These are phyloP conservation scores for Suillia variegata DNA, from an alignment of 2,888 invertebrate genomes.

Conservation along the genomic window DNA sequence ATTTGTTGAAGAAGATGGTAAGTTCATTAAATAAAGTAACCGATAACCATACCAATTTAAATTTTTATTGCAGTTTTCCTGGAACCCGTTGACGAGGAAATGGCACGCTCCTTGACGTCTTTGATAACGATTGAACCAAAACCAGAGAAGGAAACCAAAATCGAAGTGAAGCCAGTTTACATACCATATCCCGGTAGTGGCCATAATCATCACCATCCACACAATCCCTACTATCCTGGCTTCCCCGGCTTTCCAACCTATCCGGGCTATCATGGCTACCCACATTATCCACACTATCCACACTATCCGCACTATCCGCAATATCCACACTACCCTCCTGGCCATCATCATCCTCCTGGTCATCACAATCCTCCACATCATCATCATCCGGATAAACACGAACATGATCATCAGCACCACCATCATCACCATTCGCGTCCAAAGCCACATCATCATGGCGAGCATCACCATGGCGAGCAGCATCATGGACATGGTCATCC, in stretches of 20 bases:
- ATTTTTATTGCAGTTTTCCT: too few relatives aligned
- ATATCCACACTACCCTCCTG: neutral
- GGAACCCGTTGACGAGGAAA: too few relatives aligned
- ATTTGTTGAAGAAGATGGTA: too few relatives aligned
- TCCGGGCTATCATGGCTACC: neutral
- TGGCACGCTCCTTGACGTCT: too few relatives aligned
- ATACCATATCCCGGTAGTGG: neutral
- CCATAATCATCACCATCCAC: neutral
- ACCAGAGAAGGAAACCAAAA: neutral
- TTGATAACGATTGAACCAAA: too few relatives aligned
- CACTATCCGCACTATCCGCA: neutral
- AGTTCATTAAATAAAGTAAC: too few relatives aligned
- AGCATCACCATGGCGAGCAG: neutral
- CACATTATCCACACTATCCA: neutral
- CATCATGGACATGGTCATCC: neutral
- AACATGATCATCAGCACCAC: neutral
- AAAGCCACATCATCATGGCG: neutral
- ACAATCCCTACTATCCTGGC: neutral
- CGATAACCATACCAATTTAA: too few relatives aligned
- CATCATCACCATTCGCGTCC: neutral
- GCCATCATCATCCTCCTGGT: neutral
- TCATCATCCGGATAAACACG: neutral
- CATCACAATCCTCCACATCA: neutral
- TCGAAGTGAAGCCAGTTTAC: neutral
- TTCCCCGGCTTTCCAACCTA: neutral